Evolutionary conservation across 2,888 invertebrate genomes (phyloP).

Genomic region (Tiliacea citrago): DNA sequence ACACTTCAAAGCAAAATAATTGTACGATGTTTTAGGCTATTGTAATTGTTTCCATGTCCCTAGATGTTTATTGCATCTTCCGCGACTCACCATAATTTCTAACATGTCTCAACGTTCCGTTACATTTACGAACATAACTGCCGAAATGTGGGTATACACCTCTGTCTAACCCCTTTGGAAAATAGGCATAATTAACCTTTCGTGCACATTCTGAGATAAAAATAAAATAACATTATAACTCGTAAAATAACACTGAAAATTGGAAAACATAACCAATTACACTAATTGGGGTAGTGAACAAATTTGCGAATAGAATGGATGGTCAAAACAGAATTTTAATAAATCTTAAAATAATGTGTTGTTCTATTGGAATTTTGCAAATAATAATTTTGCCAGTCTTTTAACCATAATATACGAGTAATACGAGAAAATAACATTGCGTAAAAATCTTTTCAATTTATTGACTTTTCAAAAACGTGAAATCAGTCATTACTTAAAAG

Average conservation of each 20-base stretch:
- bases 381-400: neutral
- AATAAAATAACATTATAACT: slow-evolving; percentile 1
- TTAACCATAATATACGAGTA: neutral
- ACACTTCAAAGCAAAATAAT: no score
- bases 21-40: no score
- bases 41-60: no score
- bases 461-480: no score
- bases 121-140: neutral
- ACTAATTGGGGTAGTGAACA: neutral
- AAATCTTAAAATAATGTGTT: neutral
- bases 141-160: no score
- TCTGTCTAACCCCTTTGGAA: neutral
- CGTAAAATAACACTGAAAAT: slow-evolving; percentile 20
- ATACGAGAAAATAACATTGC: neutral
- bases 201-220: neutral
- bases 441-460: no score
- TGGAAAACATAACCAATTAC: slow-evolving; percentile 14
- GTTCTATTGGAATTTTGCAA: neutral
- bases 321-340: neutral
- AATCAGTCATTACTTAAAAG: no score
- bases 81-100: no score
- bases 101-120: no score
- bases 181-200: neutral
- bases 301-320: neutral
- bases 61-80: no score